Conservation (phyloP, 2,888 invertebrate species). For the Drosophila colorata region DNA sequence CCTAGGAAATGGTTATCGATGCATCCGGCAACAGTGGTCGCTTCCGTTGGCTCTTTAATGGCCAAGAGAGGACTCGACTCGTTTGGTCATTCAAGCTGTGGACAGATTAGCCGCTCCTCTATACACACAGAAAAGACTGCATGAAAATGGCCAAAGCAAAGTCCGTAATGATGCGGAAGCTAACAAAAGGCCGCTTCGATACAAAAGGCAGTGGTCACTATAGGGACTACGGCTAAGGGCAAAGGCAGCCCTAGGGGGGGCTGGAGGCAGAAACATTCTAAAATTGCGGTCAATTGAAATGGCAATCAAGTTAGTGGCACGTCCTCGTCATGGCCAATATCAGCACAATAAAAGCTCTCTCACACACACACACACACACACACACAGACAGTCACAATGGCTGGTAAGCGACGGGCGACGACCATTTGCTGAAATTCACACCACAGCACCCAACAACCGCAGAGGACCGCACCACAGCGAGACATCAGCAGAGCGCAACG, state of each 20-base stretch:
- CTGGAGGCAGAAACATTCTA: conserved; percentile 56
- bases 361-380: conserved; percentile 29
- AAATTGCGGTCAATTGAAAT: conserved; percentile 80
- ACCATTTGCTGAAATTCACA: conserved; percentile 62
- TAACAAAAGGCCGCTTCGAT: conserved; percentile 65
- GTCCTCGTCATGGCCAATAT: conserved; percentile 69
- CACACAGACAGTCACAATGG: conserved; percentile 1
- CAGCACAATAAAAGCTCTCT: conserved; percentile 51
- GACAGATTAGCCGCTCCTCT: conserved; percentile 67
- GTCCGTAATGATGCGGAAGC: conserved; percentile 78
- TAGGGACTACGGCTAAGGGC: conserved; percentile 27
- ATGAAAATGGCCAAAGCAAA: conserved; percentile 63
- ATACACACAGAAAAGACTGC: conserved; percentile 24
- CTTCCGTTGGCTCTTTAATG: conserved; percentile 47
- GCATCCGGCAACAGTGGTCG: conserved; percentile 72
- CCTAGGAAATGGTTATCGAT: conserved; percentile 75
- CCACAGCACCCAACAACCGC: conserved; percentile 17
- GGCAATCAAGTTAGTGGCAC: conserved; percentile 80
- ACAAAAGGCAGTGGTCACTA: conserved; percentile 60
- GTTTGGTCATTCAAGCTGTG: conserved; percentile 58
- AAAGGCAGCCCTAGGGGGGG: conserved; percentile 23
- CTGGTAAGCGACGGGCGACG: conserved; percentile 12
- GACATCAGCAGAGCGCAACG: conserved; percentile 48
- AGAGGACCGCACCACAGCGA: conserved; percentile 22
- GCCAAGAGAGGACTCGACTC: conserved; percentile 26